A percentile compares a stretch with the other conserved stretches of the same genome.
phyloP scores from a whole-genome alignment of 2,888 invertebrate species.

The Panzeria rudis region DNA sequence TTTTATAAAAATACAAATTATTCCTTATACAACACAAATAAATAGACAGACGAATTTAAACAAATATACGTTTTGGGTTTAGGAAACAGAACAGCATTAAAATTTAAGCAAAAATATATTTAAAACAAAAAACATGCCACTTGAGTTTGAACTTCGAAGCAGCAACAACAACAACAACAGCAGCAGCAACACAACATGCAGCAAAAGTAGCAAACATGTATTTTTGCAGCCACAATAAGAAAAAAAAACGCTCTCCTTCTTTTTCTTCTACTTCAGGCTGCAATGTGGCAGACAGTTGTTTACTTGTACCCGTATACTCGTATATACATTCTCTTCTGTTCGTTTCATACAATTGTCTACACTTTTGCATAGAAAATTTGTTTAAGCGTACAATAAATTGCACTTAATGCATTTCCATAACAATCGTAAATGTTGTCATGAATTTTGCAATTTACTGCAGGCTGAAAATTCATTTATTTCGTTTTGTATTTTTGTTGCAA shows the following conservation, averaged over 20 bases:
- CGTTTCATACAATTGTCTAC: conserved; percentile 46
- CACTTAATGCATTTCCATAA: conserved; percentile 75
- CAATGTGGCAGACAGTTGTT: conserved; percentile 22
- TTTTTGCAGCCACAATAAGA: conserved; percentile 39
- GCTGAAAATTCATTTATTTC: conserved; percentile 69
- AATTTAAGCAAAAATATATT: conserved; percentile 27
- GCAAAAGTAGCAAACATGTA: conserved; percentile 50
- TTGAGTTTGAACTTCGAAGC: conserved; percentile 59
- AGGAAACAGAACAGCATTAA: conserved; percentile 2
- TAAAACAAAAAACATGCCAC: conserved; percentile 18
- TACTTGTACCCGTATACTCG: background rate
- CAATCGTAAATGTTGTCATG: conserved; percentile 81
- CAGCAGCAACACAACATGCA: conserved; percentile 22
- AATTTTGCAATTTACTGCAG: conserved; percentile 75
- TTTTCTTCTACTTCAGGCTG: background rate
- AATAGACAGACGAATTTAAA: background rate
- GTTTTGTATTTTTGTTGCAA: conserved; percentile 13
- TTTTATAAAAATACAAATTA: background rate
- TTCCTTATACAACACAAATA: background rate
- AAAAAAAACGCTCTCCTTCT: background rate
- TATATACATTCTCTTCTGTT: conserved; percentile 1
- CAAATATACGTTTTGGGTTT: conserved; percentile 18
- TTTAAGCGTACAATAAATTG: conserved; percentile 70
- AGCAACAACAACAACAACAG: conserved; percentile 32
- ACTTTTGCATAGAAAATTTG: conserved; percentile 66